Conservation (phyloP, 2,797 vertebrate genomes). For the Meriones psammophilus region DNA sequence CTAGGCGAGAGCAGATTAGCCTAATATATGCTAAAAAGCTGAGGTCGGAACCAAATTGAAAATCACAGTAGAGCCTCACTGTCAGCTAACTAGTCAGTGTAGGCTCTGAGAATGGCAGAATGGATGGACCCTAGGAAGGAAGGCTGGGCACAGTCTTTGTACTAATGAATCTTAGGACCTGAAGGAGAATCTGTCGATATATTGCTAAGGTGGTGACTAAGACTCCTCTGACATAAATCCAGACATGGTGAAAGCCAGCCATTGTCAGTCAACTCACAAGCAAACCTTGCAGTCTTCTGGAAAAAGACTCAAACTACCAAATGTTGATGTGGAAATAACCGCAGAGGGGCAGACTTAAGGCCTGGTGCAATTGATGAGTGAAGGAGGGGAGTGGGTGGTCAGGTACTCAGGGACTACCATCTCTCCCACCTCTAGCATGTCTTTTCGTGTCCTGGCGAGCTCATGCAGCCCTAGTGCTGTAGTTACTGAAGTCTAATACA, state of each 20-base stretch:
- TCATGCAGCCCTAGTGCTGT: not conserved
- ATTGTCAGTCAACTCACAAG: no score
- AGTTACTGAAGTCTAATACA: constrained; percentile 1
- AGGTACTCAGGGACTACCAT: not conserved
- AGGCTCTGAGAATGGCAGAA: no score
- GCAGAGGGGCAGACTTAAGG: constrained; percentile 82
- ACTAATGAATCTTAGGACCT: no score
- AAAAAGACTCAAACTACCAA: constrained; percentile 25
- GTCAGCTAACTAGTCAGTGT: no score
- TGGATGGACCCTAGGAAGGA: not conserved
- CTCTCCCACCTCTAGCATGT: not conserved
- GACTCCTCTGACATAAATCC: no score
- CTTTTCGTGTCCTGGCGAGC: not conserved
- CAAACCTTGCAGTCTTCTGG: constrained; percentile 5
- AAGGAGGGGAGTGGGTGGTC: constrained; percentile 3
- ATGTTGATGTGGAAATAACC: constrained; percentile 72
- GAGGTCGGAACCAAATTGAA: no score
- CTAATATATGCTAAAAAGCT: no score
- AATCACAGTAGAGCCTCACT: no score
- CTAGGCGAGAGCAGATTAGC: no score
- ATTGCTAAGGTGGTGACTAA: no score
- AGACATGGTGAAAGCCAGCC: no score
- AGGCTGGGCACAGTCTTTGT: no score
- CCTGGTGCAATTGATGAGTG: constrained; percentile 57
- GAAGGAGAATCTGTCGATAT: constrained; percentile 22